Evolutionary conservation across 1,140 invertebrate species (phyloP).

Genomic region (Bombus difficillimus): DNA sequence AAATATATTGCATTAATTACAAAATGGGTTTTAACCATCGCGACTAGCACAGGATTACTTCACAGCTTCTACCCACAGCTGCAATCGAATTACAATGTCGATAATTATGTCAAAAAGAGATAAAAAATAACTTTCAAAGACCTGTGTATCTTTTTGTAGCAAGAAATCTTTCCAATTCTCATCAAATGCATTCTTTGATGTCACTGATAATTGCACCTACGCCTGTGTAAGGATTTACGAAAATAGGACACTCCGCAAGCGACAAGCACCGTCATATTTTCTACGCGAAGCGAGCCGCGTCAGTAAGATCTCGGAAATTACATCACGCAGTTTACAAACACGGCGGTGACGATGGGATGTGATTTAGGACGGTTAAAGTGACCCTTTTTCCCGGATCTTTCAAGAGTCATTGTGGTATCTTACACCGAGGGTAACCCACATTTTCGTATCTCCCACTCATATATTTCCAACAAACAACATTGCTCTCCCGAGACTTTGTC

Average conservation of each 20-base stretch:
- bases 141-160: too few relatives aligned
- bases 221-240: background rate
- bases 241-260: background rate
- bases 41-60: too few relatives aligned
- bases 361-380: slow-evolving; percentile 53
- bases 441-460: background rate
- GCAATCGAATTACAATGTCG: too few relatives aligned
- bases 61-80: too few relatives aligned
- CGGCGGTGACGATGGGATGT: slow-evolving; percentile 29
- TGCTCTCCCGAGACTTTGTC: background rate
- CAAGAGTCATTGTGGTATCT: slow-evolving; percentile 34
- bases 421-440: slow-evolving; percentile 29
- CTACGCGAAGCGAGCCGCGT: background rate
- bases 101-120: too few relatives aligned
- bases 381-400: slow-evolving; percentile 36
- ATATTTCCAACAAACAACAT: background rate
- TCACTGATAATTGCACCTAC: background rate
- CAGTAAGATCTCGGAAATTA: slow-evolving; percentile 21
- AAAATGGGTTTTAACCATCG: background rate
- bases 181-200: background rate
- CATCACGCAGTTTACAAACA: slow-evolving; percentile 27
- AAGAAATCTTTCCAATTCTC: too few relatives aligned
- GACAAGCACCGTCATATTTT: background rate
- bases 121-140: too few relatives aligned
- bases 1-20: background rate